Percentiles rank a stretch among this genome's conserved stretches.
These are phyloP conservation scores for Zygogramma bicolorata DNA, from an alignment of 2,888 invertebrate species.

Conservation along the genomic window DNA sequence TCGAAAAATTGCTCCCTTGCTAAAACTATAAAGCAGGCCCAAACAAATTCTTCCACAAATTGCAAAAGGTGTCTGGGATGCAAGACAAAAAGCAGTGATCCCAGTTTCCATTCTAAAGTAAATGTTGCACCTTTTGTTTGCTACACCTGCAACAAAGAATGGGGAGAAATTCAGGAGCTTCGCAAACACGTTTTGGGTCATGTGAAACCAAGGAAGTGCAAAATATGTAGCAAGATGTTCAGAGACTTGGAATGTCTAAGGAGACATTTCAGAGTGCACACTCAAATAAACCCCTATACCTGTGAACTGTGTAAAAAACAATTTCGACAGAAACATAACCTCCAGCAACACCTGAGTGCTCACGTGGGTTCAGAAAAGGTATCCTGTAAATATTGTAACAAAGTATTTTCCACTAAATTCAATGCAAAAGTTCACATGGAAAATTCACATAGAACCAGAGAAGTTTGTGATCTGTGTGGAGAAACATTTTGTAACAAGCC, in stretches of 20 bases:
- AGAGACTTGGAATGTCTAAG: conserved; percentile 28
- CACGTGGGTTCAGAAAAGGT: conserved; percentile 24
- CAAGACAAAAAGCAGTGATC: conserved; percentile 25
- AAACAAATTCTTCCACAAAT: conserved; percentile 3
- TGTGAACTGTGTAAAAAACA: conserved; percentile 34
- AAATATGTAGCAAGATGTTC: conserved; percentile 33
- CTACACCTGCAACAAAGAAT: conserved; percentile 29
- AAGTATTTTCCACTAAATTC: conserved; percentile 37
- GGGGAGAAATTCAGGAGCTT: conserved; percentile 16
- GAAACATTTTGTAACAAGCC: conserved; percentile 14
- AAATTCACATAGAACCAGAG: conserved; percentile 20
- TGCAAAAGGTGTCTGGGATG: conserved; percentile 34
- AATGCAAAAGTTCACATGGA: conserved; percentile 38
- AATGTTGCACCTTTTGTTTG: conserved; percentile 27
- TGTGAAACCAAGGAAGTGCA: conserved; percentile 25
- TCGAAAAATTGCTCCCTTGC: not conserved
- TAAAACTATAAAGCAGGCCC: not conserved
- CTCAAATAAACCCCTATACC: conserved; percentile 34
- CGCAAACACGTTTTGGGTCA: conserved; percentile 36
- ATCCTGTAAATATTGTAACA: conserved; percentile 31
- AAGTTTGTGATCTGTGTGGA: conserved; percentile 26
- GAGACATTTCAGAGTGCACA: conserved; percentile 36
- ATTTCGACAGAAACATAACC: conserved; percentile 34
- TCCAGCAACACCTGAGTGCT: conserved; percentile 29
- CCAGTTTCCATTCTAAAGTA: conserved; percentile 29